Evolutionary conservation across 2,888 invertebrate genomes (phyloP).

Genomic region (Hipparchia semele): DNA sequence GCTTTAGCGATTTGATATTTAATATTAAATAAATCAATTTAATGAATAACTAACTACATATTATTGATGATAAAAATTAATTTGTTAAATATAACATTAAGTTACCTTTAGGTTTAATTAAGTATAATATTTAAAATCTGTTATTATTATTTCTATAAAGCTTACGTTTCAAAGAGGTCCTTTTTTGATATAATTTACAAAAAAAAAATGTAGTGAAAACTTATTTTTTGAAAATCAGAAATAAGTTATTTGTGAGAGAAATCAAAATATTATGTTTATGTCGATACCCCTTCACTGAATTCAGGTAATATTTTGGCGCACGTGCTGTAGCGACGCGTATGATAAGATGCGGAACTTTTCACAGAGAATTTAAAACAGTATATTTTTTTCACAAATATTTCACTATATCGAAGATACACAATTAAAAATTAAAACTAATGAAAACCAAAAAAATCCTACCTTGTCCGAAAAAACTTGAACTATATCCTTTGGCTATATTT

Average conservation of each 20-base stretch:
- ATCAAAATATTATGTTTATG: neutral
- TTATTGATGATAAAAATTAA: too few species aligned
- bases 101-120: neutral
- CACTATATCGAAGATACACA: neutral
- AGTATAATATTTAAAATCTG: too few species aligned
- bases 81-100: neutral
- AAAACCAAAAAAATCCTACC: constrained; percentile 49
- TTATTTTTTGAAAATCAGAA: too few species aligned
- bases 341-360: constrained; percentile 2
- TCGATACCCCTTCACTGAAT: neutral
- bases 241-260: neutral
- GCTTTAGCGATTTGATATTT: neutral
- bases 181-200: too few species aligned
- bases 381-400: neutral
- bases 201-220: too few species aligned
- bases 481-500: constrained; percentile 46
- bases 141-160: too few species aligned
- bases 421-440: constrained; percentile 25
- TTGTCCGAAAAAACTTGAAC: constrained; percentile 48
- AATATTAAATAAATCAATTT: too few species aligned
- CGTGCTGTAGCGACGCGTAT: constrained; percentile 1
- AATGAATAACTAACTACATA: too few species aligned
- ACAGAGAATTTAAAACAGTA: neutral
- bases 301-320: neutral
- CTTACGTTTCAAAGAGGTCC: too few species aligned